Evolutionary conservation across 2,888 invertebrate genomes (phyloP).

Genomic region (Rhamphomyia laevipes): DNA sequence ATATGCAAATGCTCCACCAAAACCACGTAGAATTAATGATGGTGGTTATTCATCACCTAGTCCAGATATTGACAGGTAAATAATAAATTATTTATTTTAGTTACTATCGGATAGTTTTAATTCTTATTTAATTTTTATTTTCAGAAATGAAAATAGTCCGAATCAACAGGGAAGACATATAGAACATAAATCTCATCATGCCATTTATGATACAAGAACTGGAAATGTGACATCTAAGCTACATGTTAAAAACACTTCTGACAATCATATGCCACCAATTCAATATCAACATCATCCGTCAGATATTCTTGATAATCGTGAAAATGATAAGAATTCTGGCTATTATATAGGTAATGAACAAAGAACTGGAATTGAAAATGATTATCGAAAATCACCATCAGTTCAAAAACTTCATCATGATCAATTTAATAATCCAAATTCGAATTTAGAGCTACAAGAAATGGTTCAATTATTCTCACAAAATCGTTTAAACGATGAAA

Average conservation of each 20-base stretch:
- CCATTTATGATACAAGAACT: conserved; percentile 43
- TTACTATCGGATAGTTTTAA: not conserved
- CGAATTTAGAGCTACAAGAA: not conserved
- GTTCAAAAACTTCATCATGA: conserved; percentile 15
- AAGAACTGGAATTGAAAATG: conserved; percentile 14
- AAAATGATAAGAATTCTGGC: conserved; percentile 14
- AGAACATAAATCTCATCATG: conserved; percentile 31
- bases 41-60: conserved; percentile 63
- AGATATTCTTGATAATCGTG: conserved; percentile 13
- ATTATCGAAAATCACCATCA: conserved; percentile 30
- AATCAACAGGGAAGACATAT: conserved; percentile 23
- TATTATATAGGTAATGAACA: not conserved
- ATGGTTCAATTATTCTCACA: conserved; percentile 18
- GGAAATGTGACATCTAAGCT: conserved; percentile 34
- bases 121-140: conserved; percentile 19
- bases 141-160: conserved; percentile 42
- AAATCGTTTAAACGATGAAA: conserved; percentile 24
- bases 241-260: conserved; percentile 4
- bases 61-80: conserved; percentile 45
- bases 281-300: conserved; percentile 13
- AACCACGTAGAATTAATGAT: conserved; percentile 68
- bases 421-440: not conserved
- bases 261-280: not conserved
- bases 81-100: not conserved
- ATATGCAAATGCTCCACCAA: conserved; percentile 83